These are phyloP conservation scores for Catharus fuscescens DNA, from an alignment of 2,113 vertebrate species.

Conservation along the genomic window DNA sequence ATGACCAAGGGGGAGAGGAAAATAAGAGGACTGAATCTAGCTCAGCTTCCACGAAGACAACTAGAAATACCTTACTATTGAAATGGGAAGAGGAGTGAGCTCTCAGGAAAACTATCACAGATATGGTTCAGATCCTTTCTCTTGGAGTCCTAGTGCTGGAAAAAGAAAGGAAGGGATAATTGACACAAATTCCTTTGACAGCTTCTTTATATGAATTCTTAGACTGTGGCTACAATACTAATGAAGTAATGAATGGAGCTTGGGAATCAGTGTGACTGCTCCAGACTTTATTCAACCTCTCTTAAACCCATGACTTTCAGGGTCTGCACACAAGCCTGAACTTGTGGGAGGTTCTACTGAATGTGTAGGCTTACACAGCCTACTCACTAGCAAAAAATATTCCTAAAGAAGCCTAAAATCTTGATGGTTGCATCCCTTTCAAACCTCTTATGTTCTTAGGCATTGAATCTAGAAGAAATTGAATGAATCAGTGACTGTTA, in stretches of 20 bases:
- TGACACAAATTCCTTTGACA: not conserved
- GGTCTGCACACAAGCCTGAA: not conserved
- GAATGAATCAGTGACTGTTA: not conserved
- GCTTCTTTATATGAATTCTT: not conserved
- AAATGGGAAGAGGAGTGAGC: not conserved
- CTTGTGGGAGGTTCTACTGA: not conserved
- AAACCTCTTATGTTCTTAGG: not conserved
- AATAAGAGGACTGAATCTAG: not conserved
- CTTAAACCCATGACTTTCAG: not conserved
- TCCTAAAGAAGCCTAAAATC: not conserved
- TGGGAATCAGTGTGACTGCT: not conserved
- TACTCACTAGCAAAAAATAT: not conserved
- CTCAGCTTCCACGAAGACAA: not conserved
- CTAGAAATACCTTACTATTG: not conserved
- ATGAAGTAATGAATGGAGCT: not conserved
- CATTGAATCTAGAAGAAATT: not conserved
- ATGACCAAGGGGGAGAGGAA: not conserved
- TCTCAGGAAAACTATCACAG: not conserved
- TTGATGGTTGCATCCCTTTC: not conserved
- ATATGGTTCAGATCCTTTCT: not conserved
- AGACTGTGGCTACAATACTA: rapidly evolving
- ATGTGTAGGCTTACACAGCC: not conserved
- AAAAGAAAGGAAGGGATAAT: not conserved
- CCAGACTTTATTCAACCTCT: not conserved
- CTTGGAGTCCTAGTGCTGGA: not conserved